A percentile compares a stretch with the other conserved stretches of the same genome.
Conservation (phyloP, 1,140 invertebrate genomes). For the Ephestia elutella region DNA sequence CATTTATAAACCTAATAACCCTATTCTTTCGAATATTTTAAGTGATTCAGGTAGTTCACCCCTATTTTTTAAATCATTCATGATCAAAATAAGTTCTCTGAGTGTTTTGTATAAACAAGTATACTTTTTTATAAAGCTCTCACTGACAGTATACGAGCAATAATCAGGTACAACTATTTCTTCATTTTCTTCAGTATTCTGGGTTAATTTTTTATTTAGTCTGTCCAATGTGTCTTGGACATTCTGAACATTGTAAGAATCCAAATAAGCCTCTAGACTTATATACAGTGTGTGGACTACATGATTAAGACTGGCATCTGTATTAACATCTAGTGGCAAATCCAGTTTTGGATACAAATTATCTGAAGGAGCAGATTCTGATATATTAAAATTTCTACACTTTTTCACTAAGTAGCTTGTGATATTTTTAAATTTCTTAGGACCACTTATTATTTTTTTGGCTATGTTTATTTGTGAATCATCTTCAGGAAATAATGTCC, state of each 20-base stretch:
- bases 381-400: slow-evolving; percentile 16
- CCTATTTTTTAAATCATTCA: slow-evolving; percentile 26
- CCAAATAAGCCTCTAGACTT: slow-evolving; percentile 45
- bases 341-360: slow-evolving; percentile 26
- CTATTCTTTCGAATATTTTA: slow-evolving; percentile 38
- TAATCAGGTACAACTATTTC: slow-evolving; percentile 11
- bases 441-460: slow-evolving; percentile 20
- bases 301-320: slow-evolving; percentile 21
- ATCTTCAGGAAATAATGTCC: slow-evolving; percentile 28
- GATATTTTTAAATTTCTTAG: slow-evolving; percentile 28
- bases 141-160: slow-evolving; percentile 33
- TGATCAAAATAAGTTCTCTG: slow-evolving; percentile 34
- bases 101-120: slow-evolving; percentile 33
- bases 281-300: slow-evolving; percentile 37
- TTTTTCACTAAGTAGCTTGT: slow-evolving; percentile 29
- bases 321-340: neutral
- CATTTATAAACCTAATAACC: slow-evolving; percentile 23
- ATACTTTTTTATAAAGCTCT: slow-evolving; percentile 42
- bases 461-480: slow-evolving; percentile 16
- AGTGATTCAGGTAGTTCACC: slow-evolving; percentile 24
- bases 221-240: slow-evolving; percentile 39
- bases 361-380: neutral
- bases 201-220: slow-evolving; percentile 30
- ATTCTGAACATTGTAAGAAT: slow-evolving; percentile 40
- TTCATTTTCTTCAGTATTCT: slow-evolving; percentile 17